Evolutionary conservation across 2,888 invertebrate genomes (phyloP), one percentile per base, ranked within the genome.

Genomic region (Lamproptera curius): DNA sequence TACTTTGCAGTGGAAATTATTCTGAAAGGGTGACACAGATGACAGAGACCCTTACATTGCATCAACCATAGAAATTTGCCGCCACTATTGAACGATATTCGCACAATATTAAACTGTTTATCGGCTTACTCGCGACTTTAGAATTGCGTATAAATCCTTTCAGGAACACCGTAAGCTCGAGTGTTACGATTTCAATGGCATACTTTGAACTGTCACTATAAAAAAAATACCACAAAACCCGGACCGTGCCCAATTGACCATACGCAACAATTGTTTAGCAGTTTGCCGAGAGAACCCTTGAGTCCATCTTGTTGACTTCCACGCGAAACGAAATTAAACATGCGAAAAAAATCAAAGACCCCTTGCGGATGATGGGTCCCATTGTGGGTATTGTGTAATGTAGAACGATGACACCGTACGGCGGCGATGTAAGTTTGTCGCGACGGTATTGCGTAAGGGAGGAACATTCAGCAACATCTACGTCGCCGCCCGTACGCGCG

Each of bases 191-290:
- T 67, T 66, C 59, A 62, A 64, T 79, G 81, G 76, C 76, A 71
- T n/a, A 76, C 70, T 63, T 53, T 53, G 46, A 58, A 58, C 50
- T 51, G 46, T n/a, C n/a, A 46, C 46, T 46, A 26, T 40, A 52
- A 62, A 74, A 79, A 82, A 82, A 71, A 61, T 38, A 26, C 50
- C 48, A 72, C 67, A 82, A 82, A 82, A 81, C 76, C 71, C 45
- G 4, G 54, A 64, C 70, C 78, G 63, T 71, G 69, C 56, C 75
- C 76, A 84, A 84, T 85, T 86, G 84, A 84, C 84, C 83, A 70
- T 86, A 85, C 81, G 85, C 78, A 86, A 85, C 77, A 71, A 87
- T 84, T 87, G 85, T 86, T 85, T 84, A 81, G 76, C 75, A 81
- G 79, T 82, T 83, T 79, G 75, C 73, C 71, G 73, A 69, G 61